Evolutionary conservation across 1,140 invertebrate species (phyloP).

Genomic region (Yoshiicerus persimilis): DNA sequence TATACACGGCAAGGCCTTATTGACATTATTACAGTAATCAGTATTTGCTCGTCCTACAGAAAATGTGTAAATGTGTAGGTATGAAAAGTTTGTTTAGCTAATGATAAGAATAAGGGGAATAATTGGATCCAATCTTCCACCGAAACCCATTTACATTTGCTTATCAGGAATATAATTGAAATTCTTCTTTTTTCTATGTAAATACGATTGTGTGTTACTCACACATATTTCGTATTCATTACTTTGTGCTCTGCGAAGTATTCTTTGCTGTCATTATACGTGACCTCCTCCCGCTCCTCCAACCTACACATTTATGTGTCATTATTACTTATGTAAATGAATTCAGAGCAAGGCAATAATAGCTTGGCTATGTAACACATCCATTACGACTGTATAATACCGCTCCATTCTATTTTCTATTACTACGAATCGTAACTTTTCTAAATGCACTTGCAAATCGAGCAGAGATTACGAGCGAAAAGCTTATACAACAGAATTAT

Average conservation of each 20-base stretch:
- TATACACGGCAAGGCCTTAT: neutral
- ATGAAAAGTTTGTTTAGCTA: neutral
- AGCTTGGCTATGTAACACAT: neutral
- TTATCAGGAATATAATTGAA: conserved; percentile 5
- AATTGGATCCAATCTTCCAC: neutral
- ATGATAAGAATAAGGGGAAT: neutral
- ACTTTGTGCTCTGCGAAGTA: neutral
- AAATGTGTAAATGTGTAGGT: neutral
- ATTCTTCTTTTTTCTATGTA: neutral
- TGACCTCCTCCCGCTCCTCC: neutral
- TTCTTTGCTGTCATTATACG: neutral
- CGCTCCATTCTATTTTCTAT: neutral
- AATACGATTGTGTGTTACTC: neutral
- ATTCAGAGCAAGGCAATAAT: neutral
- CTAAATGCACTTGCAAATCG: neutral
- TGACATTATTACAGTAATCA: neutral
- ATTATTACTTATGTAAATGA: neutral
- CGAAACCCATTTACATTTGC: neutral
- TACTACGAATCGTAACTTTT: neutral
- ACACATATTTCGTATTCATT: neutral
- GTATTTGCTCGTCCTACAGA: neutral
- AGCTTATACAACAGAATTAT: neutral
- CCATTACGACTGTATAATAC: neutral
- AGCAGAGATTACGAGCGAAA: neutral
- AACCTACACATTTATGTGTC: neutral